phyloP scores from a whole-genome alignment of 2,888 invertebrate genomes.

The Spatulosminthurus flaviceps region DNA sequence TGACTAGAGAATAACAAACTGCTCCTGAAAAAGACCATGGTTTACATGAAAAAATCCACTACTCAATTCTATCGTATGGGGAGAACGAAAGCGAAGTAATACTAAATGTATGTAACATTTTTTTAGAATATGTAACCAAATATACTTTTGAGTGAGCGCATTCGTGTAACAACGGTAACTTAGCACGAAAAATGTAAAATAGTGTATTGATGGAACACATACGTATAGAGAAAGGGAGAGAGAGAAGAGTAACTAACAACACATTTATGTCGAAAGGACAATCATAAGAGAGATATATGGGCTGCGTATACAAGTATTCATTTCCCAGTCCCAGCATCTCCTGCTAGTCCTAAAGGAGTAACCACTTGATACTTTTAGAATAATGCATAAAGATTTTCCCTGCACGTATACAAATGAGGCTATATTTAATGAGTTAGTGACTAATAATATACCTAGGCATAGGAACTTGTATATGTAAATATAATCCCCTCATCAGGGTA shows the following conservation, averaged over 20 bases:
- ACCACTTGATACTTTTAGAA: conserved; percentile 3
- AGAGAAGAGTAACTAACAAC: background rate
- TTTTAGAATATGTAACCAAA: conserved; percentile 15
- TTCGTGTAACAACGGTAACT: conserved; percentile 19
- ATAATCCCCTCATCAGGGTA: background rate
- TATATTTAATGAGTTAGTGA: conserved; percentile 4
- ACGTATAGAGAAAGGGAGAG: conserved; percentile 1
- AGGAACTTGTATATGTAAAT: conserved; percentile 4
- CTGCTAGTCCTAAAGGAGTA: background rate
- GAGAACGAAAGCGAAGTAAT: background rate
- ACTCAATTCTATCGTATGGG: too few relatives aligned
- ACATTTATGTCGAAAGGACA: conserved; percentile 14
- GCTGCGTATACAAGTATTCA: background rate
- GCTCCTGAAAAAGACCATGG: too few relatives aligned
- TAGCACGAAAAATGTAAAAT: conserved; percentile 29
- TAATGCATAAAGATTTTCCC: conserved; percentile 7
- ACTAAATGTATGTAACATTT: background rate
- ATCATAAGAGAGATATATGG: background rate
- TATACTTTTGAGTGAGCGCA: conserved; percentile 19
- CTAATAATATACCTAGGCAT: conserved; percentile 6
- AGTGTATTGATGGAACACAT: conserved; percentile 35
- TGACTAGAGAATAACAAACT: background rate
- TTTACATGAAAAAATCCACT: too few relatives aligned
- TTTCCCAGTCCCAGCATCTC: background rate
- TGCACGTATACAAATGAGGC: background rate